Base-by-base conservation (phyloP, 2,797 vertebrate genomes). In the Nothura maculosa region DNA sequence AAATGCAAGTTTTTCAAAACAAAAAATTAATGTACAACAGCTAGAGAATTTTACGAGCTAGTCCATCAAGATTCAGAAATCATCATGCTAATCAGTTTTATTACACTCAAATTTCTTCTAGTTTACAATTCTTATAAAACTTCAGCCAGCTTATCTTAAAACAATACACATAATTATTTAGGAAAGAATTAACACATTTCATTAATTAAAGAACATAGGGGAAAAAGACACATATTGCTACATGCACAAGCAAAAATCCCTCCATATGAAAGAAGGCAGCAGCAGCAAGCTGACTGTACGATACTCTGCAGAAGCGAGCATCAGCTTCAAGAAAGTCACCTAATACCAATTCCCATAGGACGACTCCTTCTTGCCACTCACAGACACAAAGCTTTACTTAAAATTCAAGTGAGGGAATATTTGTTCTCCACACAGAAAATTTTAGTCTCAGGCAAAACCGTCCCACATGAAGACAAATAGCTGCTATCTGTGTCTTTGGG, bases 51-150 rank as follows among this genome's bases (percentile, higher is more conserved):
- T 38, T 62, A 62, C 12, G 45, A 3, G 6, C 27, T 10, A 66
- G 6, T 20, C 28, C 58, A 18, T 3, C 3, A 8, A 45, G 47
- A 2, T 20, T 64, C 27, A 75, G n/a, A 42, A 83, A 42, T 67
- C 0, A 64, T 17, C 12, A 72, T 24, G 3, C 43, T 38, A 16
- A 79, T 28, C 63, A 4, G 0, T 22, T 48, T 81, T 43, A 43
- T 12, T 6, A 11, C 13, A 6, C 20, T 25, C 58, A 45, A 54
- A 45, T 34, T 63, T 27, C 1, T 3, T 20, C 34, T 43, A 2
- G 43, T 61, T 68, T 85, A 70, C n/a, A 48, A 2, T 66, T 86
- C 42, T 72, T 30, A 57, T 40, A 30, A 57, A 28, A 11, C 36
- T 27, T 62, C 19, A 61, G 30, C 1, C 18, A 54, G 7, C 4